A percentile compares a stretch with the other conserved stretches of the same genome.
Conservation (phyloP, 2,797 vertebrate species). For the Mico argentatus region DNA sequence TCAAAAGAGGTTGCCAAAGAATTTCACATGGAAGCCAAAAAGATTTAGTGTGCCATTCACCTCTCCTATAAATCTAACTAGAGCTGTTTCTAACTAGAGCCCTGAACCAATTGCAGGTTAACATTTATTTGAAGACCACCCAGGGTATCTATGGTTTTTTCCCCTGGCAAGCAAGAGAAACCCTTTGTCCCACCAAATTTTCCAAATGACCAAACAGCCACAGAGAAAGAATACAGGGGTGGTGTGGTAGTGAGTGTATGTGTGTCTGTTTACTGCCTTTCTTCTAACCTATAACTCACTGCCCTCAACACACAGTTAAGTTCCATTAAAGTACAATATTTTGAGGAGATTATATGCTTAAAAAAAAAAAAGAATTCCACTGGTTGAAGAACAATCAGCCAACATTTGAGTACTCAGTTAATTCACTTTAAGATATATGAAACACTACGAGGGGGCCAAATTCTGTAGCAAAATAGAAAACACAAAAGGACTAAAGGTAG, state of each 20-base stretch:
- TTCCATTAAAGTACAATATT: background rate
- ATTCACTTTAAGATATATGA: background rate
- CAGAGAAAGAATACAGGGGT: background rate
- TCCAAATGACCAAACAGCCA: background rate
- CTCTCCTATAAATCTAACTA: conserved; percentile 59
- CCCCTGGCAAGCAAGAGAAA: conserved; percentile 18
- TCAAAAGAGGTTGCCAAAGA: conserved; percentile 69
- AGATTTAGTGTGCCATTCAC: conserved; percentile 72
- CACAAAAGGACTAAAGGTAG: background rate
- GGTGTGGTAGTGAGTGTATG: no score
- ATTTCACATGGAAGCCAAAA: conserved; percentile 65
- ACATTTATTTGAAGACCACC: conserved; percentile 44
- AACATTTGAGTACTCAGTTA: background rate
- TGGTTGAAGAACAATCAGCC: background rate
- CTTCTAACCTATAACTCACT: background rate
- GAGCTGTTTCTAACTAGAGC: background rate
- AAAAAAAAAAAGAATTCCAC: conserved; percentile 5
- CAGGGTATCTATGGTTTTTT: background rate
- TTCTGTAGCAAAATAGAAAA: background rate
- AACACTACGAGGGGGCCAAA: background rate
- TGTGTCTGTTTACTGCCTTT: background rate
- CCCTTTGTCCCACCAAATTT: conserved; percentile 29
- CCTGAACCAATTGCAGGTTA: background rate
- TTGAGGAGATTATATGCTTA: background rate
- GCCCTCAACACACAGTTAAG: background rate